Evolutionary conservation across 2,797 vertebrate genomes (phyloP), one percentile per base, ranked within the genome.

Genomic region (Anomalospiza imberbis): DNA sequence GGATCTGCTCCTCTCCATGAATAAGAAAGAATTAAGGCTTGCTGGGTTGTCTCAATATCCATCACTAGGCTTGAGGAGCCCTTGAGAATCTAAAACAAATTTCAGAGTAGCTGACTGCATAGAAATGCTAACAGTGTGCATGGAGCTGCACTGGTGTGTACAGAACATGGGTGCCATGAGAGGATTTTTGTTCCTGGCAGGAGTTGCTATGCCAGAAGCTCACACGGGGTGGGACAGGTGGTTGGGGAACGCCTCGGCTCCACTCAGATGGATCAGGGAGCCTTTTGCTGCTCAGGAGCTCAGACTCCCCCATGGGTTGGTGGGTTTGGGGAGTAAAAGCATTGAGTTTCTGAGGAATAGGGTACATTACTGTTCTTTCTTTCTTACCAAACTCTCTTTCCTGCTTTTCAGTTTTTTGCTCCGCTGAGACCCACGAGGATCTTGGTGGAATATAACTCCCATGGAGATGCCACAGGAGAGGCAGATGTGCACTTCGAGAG

Each of bases 401-500:
- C 22, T 38, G 25, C 47, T 48, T 18, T 34, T 12, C 88, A 99
- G 99, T 99, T 99, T 95, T 99, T 99, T 73, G 96, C 97, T 75
- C 99, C 99, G 0, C 88, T 99, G 67, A 97, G 86, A 53, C 97
- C 99, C 62, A 97, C 97, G 0, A 98, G 97, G 96, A 97, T 99
- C 92, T 96, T 98, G 79, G 96, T 99, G 18, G 99, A 99, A 80
- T 99, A 97, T 28, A 96, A 98, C 26, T 97, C 98, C 5, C 90
- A 79, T 0, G 99, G 99, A 40, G 97, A 95, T 38, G 97, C 97
- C 57, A 98, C 95, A 1, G 99, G 99, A 11, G 98, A 98, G 87
- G 99, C 98, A 0, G 98, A 98, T 0, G 98, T 99, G 76, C 98
- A 98, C 96, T 99, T 99, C 10, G 51, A 83, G 17, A 97, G 97